Base-by-base conservation (phyloP, 2,888 invertebrate genomes). In the Ectemnius lituratus region DNA sequence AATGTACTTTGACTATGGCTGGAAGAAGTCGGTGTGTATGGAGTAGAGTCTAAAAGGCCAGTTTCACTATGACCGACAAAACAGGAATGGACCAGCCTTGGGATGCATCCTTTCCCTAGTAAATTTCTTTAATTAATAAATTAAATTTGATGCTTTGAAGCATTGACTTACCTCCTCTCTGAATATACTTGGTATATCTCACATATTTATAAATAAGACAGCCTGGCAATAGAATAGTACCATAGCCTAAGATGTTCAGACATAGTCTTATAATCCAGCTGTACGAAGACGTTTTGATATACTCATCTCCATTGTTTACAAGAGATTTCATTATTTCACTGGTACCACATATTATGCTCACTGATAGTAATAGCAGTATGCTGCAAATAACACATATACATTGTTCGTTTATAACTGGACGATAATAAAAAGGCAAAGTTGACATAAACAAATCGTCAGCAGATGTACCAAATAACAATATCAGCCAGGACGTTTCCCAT, bases 141-240 rank as follows among this genome's bases (percentile, higher is more conserved):
- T 57, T 13, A 46, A 52, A 37, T 11, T 37, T 8, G 4, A 11
- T 8, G 1, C n/a, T 49, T 0, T 23, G 2, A 47, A 23, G 37
- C 18, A 6, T 0, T 49, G 68, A 91, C 91, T 92, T 90, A 96
- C 97, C 94, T 88, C 94, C 92, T 90, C 94, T 94, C 88, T 97
- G 97, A 83, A 97, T 92, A 88, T 97, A 97, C 84, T 96, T 95
- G 64, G 94, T 95, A 87, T 93, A 94, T 78, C 94, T 93, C 27
- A 97, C 93, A 91, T 97, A 97, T 90, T 95, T 95, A 89, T 96
- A 96, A 68, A 97, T 93, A 18, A 98, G 91, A 88, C 94, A 95
- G 62, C 97, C 97, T 1, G 98, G 98, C 72, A 98, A 91, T 88
- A 98, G 93, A 69, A 99, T 93, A n/a, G 97, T 96, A 2, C 95